Percentiles rank a stretch among this genome's conserved stretches.
Conservation (phyloP, 1,140 invertebrate species). For the Drosophila yakuba region DNA sequence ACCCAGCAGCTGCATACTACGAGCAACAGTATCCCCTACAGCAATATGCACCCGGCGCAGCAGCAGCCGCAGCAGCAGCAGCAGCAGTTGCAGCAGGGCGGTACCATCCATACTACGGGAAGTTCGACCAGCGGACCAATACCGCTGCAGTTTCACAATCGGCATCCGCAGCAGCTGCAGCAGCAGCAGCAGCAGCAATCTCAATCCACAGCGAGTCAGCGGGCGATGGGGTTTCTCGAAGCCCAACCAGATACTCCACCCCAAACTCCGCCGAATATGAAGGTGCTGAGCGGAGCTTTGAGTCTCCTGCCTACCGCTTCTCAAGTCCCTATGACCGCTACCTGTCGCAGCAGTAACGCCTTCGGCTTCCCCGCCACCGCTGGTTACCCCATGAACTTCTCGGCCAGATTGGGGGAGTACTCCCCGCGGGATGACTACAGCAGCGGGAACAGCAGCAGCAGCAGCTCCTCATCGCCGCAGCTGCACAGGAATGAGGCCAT, state of each 20-base stretch:
- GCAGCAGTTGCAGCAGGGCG: constrained; percentile 41
- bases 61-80: constrained; percentile 31
- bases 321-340: constrained; percentile 86
- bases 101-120: constrained; percentile 80
- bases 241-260: constrained; percentile 95
- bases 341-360: constrained; percentile 84
- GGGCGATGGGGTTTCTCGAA: constrained; percentile 91
- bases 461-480: constrained; percentile 87
- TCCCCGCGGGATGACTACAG: constrained; percentile 83
- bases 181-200: constrained; percentile 58
- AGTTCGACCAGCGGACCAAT: constrained; percentile 37
- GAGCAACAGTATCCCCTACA: constrained; percentile 81
- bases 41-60: constrained; percentile 46
- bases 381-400: constrained; percentile 65
- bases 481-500: constrained; percentile 71
- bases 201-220: constrained; percentile 79
- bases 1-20: constrained; percentile 83
- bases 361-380: constrained; percentile 85
- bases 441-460: constrained; percentile 86
- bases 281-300: constrained; percentile 90
- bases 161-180: constrained; percentile 26
- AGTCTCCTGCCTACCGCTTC: constrained; percentile 86
- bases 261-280: constrained; percentile 96
- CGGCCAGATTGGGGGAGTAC: constrained; percentile 82
- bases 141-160: constrained; percentile 14